phyloP scores from a whole-genome alignment of 2,888 invertebrate genomes.

The Polyploca ridens region DNA sequence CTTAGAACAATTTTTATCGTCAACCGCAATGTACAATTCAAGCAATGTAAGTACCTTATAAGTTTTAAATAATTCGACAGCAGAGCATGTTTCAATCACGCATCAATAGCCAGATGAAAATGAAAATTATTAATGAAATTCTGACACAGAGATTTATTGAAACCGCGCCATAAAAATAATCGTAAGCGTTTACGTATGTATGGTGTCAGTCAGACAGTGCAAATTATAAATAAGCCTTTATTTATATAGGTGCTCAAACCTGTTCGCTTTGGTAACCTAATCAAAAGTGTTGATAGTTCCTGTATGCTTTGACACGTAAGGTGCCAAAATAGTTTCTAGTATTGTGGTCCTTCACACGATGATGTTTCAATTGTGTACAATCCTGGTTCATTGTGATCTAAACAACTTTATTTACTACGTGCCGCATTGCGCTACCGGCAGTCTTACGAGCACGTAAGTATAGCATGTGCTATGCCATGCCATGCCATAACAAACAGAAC shows the following conservation, averaged over 20 bases:
- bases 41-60: too few relatives aligned
- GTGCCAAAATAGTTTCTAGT: constrained; percentile 14
- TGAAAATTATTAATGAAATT: neutral
- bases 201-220: neutral
- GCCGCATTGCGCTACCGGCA: constrained; percentile 63
- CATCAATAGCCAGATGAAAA: too few relatives aligned
- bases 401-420: constrained; percentile 56
- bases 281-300: neutral
- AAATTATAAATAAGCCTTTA: neutral
- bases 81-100: too few relatives aligned
- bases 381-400: constrained; percentile 16
- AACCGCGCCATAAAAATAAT: neutral
- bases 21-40: too few relatives aligned
- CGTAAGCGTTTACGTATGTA: neutral
- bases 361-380: neutral
- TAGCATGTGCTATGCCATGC: constrained; percentile 47
- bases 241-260: constrained; percentile 19
- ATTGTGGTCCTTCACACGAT: neutral
- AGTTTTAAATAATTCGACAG: too few relatives aligned
- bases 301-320: constrained; percentile 12
- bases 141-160: neutral
- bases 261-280: constrained; percentile 15
- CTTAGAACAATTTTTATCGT: too few relatives aligned
- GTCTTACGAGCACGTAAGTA: constrained; percentile 37
- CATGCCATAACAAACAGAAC: constrained; percentile 34